Evolutionary conservation across 2,113 vertebrate genomes (phyloP), one percentile per base, ranked within the genome.

Genomic region (Indicator indicator): DNA sequence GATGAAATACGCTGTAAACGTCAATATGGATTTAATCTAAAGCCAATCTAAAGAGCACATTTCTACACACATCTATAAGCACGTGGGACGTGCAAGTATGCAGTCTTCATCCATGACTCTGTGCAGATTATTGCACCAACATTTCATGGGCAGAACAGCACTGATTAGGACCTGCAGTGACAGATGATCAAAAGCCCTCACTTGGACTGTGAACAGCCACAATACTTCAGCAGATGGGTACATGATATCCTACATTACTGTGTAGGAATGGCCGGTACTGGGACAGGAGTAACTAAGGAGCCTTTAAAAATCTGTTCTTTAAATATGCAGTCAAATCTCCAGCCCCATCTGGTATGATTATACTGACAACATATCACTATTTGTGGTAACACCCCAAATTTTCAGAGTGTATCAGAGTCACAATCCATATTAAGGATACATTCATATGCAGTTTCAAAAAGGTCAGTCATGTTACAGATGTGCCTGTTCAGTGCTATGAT

Each of bases 71-170:
- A 83, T 21, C 67, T 54, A 80, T 55, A 84, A 70, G 28, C 36
- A 55, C 6, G 0, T 0, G 0, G 30, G 60, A 27, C 7, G 15
- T 55, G 80, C 40, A 40, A 21, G 40, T 50, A 36, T 69, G 77
- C 70, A 86, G 72, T 60, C 65, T 44, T 55, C 64, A 91, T 48
- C 42, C 2, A 1, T 13, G 32, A 62, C 58, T 78, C 81, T 36
- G 52, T 10, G 44, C 74, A 83, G 88, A 92, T 77, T 33, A 86
- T 28, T 78, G 44, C 50, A 40, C 16, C 50, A 71, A 81, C 46
- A 32, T 5, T 58, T 59, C 81, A 68, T 0, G 0, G n/a, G 6
- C 10, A 68, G 17, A 95, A 24, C 2, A 5, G 46, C 50, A 19
- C 44, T 50, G n/a, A 70, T 60, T 52, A 94, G 16, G 14, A 19